phyloP scores from a whole-genome alignment of 2,113 vertebrate genomes.

The Pangasianodon hypophthalmus region DNA sequence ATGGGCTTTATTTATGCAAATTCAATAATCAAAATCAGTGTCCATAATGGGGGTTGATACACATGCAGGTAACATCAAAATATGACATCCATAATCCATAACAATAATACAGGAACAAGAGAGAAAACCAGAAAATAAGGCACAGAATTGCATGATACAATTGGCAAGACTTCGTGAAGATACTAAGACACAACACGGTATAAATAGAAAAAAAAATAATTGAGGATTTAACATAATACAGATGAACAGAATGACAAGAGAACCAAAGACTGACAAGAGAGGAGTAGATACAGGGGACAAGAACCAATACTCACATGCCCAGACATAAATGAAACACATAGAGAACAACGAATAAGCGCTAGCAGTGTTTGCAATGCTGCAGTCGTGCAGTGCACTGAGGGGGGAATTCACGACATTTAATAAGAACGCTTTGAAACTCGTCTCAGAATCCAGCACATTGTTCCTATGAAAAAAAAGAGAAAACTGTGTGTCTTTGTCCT shows the following conservation, averaged over 20 bases:
- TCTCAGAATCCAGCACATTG: constrained; percentile 88
- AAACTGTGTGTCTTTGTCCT: constrained; percentile 19
- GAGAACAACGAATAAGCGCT: not conserved
- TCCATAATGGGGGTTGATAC: not conserved
- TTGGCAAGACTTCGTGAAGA: not conserved
- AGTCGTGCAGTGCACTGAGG: not conserved
- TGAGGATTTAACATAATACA: not conserved
- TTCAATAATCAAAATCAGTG: not conserved
- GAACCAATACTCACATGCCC: not conserved
- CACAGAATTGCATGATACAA: not conserved
- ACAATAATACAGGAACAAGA: not conserved
- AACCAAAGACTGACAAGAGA: not conserved
- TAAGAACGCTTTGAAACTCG: constrained; percentile 89
- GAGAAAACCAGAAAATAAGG: not conserved
- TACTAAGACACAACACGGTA: not conserved
- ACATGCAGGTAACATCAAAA: not conserved
- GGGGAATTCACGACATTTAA: constrained; percentile 63
- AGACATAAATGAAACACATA: not conserved
- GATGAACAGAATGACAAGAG: not conserved
- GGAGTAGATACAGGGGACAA: not conserved
- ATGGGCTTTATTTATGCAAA: not conserved
- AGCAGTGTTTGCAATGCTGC: not conserved
- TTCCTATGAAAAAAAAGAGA: constrained; percentile 65
- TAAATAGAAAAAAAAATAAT: not conserved
- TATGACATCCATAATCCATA: not conserved